Conservation (phyloP, 2,888 invertebrate species). For the Orthosia incerta region DNA sequence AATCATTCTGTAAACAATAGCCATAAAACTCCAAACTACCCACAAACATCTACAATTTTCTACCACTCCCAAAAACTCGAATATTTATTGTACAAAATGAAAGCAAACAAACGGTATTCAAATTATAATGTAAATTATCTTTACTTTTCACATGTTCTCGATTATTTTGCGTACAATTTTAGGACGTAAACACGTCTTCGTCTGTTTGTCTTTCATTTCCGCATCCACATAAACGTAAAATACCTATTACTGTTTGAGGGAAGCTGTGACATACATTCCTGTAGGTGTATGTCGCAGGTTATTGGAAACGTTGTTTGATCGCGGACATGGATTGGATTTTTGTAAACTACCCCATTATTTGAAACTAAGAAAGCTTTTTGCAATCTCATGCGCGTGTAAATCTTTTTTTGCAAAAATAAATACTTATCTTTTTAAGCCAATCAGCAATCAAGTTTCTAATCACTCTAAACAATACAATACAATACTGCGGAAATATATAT, state of each 20-base stretch:
- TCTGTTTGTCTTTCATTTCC: slow-evolving; percentile 53
- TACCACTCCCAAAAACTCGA: neutral
- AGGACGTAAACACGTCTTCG: slow-evolving; percentile 20
- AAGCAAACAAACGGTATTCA: neutral
- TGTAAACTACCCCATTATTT: too few species aligned
- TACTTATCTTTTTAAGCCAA: too few species aligned
- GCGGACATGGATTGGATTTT: too few species aligned
- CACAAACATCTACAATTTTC: neutral
- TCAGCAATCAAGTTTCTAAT: neutral
- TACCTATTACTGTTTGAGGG: slow-evolving; percentile 45
- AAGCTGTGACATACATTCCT: slow-evolving; percentile 27
- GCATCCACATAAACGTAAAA: slow-evolving; percentile 29
- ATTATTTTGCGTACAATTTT: slow-evolving; percentile 36
- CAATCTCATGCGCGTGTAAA: too few species aligned
- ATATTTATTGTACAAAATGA: neutral
- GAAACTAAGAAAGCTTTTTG: too few species aligned
- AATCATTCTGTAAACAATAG: neutral
- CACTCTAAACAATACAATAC: too few species aligned
- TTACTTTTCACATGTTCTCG: neutral
- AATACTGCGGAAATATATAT: too few species aligned
- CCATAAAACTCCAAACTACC: neutral
- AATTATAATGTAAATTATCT: slow-evolving; percentile 2
- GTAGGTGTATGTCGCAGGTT: neutral
- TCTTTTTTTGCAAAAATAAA: too few species aligned
- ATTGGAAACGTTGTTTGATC: too few species aligned